These are phyloP conservation scores for Diorhabda sublineata DNA, from an alignment of 1,140 invertebrate species.

Conservation along the genomic window DNA sequence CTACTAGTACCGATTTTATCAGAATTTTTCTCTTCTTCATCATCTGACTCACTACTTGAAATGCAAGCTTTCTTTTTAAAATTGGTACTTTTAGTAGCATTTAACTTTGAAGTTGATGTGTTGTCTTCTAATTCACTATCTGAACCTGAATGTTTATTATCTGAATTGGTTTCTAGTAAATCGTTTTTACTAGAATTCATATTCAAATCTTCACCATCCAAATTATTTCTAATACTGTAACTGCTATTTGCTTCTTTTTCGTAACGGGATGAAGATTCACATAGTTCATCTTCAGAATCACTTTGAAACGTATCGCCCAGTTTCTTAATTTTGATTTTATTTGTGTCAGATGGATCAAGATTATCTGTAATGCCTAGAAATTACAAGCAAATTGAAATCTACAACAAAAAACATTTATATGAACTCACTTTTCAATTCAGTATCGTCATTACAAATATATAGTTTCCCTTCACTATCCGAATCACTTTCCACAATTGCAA, in stretches of 20 bases:
- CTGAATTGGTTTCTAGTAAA: background rate
- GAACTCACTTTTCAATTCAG: no score
- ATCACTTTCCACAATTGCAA: conserved; percentile 30
- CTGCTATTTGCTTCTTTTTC: background rate
- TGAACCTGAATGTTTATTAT: background rate
- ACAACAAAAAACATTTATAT: no score
- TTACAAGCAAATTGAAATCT: no score
- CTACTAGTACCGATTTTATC: background rate
- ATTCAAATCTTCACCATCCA: background rate
- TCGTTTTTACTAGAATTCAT: background rate
- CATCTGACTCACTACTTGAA: no score
- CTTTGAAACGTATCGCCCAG: no score
- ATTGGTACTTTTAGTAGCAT: background rate
- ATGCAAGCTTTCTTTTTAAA: background rate
- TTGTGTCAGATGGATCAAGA: no score
- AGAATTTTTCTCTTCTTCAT: background rate
- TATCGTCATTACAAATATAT: no score
- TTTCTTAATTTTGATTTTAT: no score
- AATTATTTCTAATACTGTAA: background rate
- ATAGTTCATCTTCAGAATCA: background rate
- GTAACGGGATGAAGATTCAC: background rate
- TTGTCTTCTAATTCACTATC: conserved; percentile 13
- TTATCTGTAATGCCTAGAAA: no score
- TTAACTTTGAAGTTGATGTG: background rate
- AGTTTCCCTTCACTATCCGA: conserved; percentile 21